Evolutionary conservation across 2,797 vertebrate genomes (phyloP).

Genomic region (Urophycis tenuis): DNA sequence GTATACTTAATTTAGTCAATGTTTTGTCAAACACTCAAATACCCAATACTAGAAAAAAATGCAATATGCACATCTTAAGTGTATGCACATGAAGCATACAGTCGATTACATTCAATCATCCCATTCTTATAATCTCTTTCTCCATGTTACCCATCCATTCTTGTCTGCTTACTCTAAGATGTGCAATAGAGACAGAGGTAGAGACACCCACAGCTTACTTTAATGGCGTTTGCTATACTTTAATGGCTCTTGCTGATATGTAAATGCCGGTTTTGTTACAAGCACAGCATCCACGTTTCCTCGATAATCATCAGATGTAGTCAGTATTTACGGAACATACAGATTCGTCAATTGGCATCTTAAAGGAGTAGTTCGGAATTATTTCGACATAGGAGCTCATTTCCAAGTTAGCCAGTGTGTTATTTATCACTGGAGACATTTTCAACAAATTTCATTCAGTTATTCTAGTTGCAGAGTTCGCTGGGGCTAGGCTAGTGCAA

Average conservation of each 20-base stretch:
- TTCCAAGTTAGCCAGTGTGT: no score
- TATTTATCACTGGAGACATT: no score
- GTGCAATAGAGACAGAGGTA: not conserved
- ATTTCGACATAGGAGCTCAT: no score
- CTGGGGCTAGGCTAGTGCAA: no score
- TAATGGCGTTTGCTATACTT: not conserved
- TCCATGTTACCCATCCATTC: not conserved
- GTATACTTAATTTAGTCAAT: not conserved
- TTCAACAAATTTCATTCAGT: no score
- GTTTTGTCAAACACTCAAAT: not conserved
- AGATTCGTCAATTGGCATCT: no score
- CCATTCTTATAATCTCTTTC: not conserved
- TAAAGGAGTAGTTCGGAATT: no score
- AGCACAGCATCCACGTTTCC: not conserved
- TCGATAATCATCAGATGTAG: not conserved
- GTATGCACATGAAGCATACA: not conserved
- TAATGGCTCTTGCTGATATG: not conserved
- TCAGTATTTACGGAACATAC: not conserved
- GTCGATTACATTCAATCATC: not conserved
- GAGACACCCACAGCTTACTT: not conserved
- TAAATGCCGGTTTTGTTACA: not conserved
- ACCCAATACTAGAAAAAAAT: not conserved
- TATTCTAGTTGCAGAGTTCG: no score
- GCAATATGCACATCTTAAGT: not conserved
- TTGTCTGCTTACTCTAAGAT: not conserved